A percentile compares a stretch with the other conserved stretches of the same genome.
Evolutionary conservation across 2,888 invertebrate species (phyloP).

Genomic region (Drosophila multiciliata): DNA sequence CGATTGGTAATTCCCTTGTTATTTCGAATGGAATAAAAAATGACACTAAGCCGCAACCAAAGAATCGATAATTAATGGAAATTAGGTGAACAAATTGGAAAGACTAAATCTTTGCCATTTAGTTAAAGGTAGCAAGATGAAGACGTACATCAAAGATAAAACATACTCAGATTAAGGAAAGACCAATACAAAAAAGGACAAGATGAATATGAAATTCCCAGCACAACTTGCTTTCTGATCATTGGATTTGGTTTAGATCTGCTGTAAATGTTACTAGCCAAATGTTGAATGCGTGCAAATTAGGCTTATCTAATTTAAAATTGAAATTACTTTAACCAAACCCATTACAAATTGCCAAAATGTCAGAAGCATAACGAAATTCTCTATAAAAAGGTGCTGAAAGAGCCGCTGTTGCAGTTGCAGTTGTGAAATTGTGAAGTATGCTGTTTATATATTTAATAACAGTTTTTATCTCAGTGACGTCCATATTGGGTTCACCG

Average conservation of each 20-base stretch:
- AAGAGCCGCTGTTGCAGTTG: neutral
- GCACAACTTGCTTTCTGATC: neutral
- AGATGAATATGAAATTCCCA: neutral
- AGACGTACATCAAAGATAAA: neutral
- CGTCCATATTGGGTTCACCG: neutral
- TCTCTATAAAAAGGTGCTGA: neutral
- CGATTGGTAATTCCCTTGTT: conserved; percentile 30
- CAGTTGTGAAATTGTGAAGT: neutral
- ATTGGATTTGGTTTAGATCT: neutral
- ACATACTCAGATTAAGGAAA: neutral
- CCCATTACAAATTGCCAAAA: conserved; percentile 10
- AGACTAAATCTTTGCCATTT: neutral
- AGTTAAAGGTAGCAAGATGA: neutral
- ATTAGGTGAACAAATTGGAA: conserved; percentile 29
- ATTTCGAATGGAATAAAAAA: conserved; percentile 4
- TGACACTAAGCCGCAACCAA: conserved; percentile 29
- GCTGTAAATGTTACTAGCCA: neutral
- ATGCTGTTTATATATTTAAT: conserved; percentile 1
- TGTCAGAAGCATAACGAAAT: conserved; percentile 3
- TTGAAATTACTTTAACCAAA: neutral
- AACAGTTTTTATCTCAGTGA: neutral
- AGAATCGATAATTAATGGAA: conserved; percentile 35
- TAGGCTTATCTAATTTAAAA: neutral
- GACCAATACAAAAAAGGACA: neutral
- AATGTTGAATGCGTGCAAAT: neutral